Evolutionary conservation across 2,113 vertebrate species (phyloP), one percentile per base, ranked within the genome.

Genomic region (Dipodomys merriami): DNA sequence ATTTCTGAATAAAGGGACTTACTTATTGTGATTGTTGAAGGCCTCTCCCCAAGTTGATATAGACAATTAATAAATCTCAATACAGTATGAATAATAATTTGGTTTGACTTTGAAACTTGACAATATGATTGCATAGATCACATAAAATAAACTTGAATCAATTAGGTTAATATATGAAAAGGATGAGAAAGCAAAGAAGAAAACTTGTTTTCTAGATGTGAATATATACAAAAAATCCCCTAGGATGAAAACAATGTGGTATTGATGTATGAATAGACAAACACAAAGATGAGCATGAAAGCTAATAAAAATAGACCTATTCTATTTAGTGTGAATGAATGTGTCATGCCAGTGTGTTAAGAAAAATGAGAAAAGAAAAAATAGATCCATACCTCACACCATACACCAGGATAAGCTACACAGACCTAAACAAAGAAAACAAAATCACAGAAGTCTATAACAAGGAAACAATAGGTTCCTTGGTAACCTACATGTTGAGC

Each of bases 91-190:
- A 35, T 30, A 53, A 5, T 53, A 62, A 2, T 5, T 76, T 92
- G 33, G 23, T 80, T 78, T 80, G 33, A 8, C 83, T 78, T 72
- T 81, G 23, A 13, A 33, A 15, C 22, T 80, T 84, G 30, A 33
- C 27, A 35, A 27, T 3, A 46, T 46, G 35, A 78, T 80, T 90
- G 23, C 87, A 76, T 69, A 88, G 33, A 73, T 95, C 18, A 35
- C 4, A 71, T 69, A 16, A 88, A 88, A 73, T 71, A 68, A 93
- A 81, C 57, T 85, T 91, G 72, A 92, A 46, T 77, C 1, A 46
- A 13, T 88, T 57, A 29, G 18, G 19, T 80, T 57, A 79, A 25
- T 53, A 27, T 16, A 83, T 7, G n/a, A 35, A 72, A 83, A 62
- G 10, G 49, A 68, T 15, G 33, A 57, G 2, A 12, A 20, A 72